phyloP scores from a whole-genome alignment of 1,140 invertebrate species.

The Planococcus citri region DNA sequence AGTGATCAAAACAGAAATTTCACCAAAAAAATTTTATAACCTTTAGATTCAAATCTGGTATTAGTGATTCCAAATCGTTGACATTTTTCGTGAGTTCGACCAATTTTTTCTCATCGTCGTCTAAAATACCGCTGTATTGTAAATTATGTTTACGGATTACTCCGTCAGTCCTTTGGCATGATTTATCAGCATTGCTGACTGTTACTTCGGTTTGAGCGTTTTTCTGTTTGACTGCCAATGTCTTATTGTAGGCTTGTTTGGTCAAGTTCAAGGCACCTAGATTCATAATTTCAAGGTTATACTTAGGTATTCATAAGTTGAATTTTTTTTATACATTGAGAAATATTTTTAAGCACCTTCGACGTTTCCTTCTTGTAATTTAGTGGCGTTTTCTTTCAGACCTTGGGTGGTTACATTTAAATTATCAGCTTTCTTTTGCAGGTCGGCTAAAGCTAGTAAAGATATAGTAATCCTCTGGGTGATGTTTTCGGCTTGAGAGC shows the following conservation, averaged over 20 bases:
- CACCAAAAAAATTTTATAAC: constrained; percentile 30
- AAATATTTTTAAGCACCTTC: constrained; percentile 53
- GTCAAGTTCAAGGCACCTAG: constrained; percentile 78
- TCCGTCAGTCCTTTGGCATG: constrained; percentile 68
- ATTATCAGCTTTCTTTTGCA: constrained; percentile 55
- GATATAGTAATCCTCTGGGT: constrained; percentile 64
- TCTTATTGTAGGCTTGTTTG: constrained; percentile 58
- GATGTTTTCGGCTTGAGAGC: constrained; percentile 55
- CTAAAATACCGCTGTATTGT: constrained; percentile 54
- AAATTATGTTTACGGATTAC: constrained; percentile 55
- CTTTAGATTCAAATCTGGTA: constrained; percentile 71
- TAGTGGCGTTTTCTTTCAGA: constrained; percentile 73
- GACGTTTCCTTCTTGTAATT: constrained; percentile 85
- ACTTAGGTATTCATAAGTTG: no score
- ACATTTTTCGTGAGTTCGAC: constrained; percentile 50
- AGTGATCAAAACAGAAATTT: no score
- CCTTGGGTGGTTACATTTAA: constrained; percentile 59
- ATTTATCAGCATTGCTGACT: constrained; percentile 62
- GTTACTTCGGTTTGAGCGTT: constrained; percentile 38
- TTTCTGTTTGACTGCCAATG: constrained; percentile 50
- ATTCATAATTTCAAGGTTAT: not conserved
- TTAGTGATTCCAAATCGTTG: constrained; percentile 47
- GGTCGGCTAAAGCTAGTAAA: constrained; percentile 58
- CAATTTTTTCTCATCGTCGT: constrained; percentile 54
- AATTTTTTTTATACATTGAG: no score